These are phyloP conservation scores for Megamerina dolium DNA, from an alignment of 2,888 invertebrate species.

Conservation along the genomic window DNA sequence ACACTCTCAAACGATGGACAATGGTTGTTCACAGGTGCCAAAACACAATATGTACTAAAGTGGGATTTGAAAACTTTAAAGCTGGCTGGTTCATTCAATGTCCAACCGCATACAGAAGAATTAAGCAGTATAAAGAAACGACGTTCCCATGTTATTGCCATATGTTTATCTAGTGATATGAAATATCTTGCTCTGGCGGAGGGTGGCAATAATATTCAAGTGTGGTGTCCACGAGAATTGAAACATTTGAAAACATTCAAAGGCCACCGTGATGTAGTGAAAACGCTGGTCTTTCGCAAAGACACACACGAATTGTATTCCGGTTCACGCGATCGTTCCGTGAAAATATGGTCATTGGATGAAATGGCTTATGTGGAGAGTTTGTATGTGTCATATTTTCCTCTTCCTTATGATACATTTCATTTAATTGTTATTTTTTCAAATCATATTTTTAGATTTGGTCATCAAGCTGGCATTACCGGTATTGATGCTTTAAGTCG, in stretches of 20 bases:
- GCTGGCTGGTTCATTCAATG: constrained; percentile 54
- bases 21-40: constrained; percentile 75
- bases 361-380: constrained; percentile 96
- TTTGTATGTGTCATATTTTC: too few species aligned
- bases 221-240: constrained; percentile 77
- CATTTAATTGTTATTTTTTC: neutral
- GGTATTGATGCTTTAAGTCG: constrained; percentile 80
- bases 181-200: constrained; percentile 77
- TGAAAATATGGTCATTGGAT: constrained; percentile 93
- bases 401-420: constrained; percentile 57
- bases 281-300: constrained; percentile 77
- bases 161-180: constrained; percentile 72
- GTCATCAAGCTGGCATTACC: constrained; percentile 83
- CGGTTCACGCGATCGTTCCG: constrained; percentile 68
- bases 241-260: constrained; percentile 72
- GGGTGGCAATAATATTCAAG: constrained; percentile 63
- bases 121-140: constrained; percentile 35
- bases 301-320: constrained; percentile 82
- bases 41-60: constrained; percentile 82
- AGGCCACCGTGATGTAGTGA: constrained; percentile 69
- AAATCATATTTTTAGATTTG: constrained; percentile 59
- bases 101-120: constrained; percentile 47
- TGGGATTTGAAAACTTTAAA: constrained; percentile 66
- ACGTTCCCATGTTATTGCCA: constrained; percentile 53
- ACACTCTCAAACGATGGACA: constrained; percentile 69